Conservation (phyloP, 2,113 vertebrate genomes). For the Eclectus roratus region DNA sequence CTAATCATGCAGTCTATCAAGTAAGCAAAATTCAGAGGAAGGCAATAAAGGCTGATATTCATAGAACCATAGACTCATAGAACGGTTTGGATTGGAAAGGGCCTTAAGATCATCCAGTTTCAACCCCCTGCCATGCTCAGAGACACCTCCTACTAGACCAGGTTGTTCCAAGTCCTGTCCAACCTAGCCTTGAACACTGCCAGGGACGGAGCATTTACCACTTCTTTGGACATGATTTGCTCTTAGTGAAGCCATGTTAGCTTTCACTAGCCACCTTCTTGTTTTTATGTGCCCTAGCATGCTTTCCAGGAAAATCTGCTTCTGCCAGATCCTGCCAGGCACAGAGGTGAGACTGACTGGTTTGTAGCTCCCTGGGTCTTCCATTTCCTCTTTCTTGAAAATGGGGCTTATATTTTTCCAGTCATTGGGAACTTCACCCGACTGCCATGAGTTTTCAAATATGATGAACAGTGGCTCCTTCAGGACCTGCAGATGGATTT, state of each 20-base stretch:
- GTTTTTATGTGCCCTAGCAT: background rate
- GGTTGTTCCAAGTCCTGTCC: background rate
- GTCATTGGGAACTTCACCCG: background rate
- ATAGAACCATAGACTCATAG: background rate
- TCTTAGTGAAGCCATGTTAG: background rate
- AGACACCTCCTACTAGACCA: background rate
- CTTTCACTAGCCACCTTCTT: background rate
- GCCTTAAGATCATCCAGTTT: background rate
- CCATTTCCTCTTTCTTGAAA: background rate
- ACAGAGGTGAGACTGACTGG: background rate
- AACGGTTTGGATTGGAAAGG: background rate
- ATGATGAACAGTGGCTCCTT: background rate
- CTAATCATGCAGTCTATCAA: background rate
- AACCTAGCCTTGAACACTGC: background rate
- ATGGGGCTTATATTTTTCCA: background rate
- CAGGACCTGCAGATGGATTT: background rate
- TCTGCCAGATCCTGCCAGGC: background rate
- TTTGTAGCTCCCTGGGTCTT: background rate
- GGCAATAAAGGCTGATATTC: background rate
- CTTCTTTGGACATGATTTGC: background rate
- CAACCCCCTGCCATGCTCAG: background rate
- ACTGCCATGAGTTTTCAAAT: background rate
- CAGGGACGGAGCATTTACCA: background rate
- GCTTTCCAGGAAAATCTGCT: background rate
- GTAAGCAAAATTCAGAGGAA: slow-evolving; percentile 35